Percentiles rank a stretch among this genome's conserved stretches.
Evolutionary conservation across 2,797 vertebrate genomes (phyloP).

Genomic region (Gymnocypris eckloni): DNA sequence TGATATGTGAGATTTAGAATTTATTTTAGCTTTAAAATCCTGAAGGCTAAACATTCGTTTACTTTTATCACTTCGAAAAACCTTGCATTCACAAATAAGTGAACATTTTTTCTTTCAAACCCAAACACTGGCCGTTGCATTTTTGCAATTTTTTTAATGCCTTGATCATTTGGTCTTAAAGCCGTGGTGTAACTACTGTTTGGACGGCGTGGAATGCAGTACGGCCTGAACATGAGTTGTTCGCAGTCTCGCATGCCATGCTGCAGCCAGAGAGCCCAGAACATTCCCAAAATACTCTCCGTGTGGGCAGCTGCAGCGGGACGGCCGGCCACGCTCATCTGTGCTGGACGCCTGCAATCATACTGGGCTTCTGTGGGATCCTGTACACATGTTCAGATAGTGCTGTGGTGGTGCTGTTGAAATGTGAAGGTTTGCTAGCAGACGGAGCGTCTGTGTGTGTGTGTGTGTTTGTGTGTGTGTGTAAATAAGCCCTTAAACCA

Average conservation of each 20-base stretch:
- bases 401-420: background rate
- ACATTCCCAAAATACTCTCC: slow-evolving; percentile 53
- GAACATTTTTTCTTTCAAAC: background rate
- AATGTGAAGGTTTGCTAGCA: background rate
- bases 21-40: background rate
- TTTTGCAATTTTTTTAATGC: background rate
- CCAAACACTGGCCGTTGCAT: background rate
- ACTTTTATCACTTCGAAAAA: background rate
- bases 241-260: slow-evolving; percentile 51
- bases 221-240: slow-evolving; percentile 36
- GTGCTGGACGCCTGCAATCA: background rate
- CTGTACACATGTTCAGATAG: background rate
- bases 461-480: no score
- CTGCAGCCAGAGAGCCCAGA: slow-evolving; percentile 40
- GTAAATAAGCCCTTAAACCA: background rate
- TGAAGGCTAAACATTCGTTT: background rate
- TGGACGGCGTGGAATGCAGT: slow-evolving; percentile 30
- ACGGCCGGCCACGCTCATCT: background rate
- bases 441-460: background rate
- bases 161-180: slow-evolving; percentile 18
- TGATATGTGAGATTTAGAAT: background rate
- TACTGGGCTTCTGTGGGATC: background rate
- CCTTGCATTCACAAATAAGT: background rate
- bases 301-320: slow-evolving; percentile 50
- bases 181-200: background rate